phyloP scores from a whole-genome alignment of 2,113 vertebrate species.

The Festucalex cinctus region DNA sequence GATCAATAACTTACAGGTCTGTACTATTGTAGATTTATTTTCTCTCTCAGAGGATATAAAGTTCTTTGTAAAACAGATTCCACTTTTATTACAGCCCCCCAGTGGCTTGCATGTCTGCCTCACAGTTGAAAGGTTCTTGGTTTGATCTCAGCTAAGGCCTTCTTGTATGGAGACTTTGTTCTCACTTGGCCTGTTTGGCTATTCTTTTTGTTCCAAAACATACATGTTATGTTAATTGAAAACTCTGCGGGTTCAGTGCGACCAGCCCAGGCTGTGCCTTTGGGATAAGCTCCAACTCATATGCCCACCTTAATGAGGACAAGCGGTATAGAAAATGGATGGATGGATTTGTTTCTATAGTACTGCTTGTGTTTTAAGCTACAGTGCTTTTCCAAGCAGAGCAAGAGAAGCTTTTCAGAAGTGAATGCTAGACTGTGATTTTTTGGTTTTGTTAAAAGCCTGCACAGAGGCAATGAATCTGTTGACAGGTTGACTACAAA shows the following conservation, averaged over 20 bases:
- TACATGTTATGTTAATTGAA: not conserved
- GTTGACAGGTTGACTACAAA: conserved; percentile 34
- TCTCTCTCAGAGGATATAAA: not conserved
- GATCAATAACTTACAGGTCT: not conserved
- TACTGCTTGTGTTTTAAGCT: not conserved
- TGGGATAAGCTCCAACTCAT: not conserved
- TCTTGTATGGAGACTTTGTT: too few species aligned
- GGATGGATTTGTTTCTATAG: not conserved
- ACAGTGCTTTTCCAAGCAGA: not conserved
- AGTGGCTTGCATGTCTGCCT: not conserved
- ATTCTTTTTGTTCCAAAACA: not conserved
- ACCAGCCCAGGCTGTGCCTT: not conserved
- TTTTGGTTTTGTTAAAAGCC: conserved; percentile 2
- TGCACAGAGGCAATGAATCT: not conserved
- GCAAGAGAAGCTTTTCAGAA: not conserved
- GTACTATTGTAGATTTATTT: not conserved
- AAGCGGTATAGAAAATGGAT: not conserved
- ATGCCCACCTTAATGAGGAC: not conserved
- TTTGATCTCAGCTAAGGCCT: not conserved
- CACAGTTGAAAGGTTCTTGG: not conserved
- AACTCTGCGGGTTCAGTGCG: too few species aligned
- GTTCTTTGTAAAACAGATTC: not conserved
- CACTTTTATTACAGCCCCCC: not conserved
- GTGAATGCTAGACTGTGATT: not conserved
- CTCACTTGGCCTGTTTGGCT: too few species aligned